Conservation (phyloP, 2,797 vertebrate genomes). For the Enteromius viviparus region DNA sequence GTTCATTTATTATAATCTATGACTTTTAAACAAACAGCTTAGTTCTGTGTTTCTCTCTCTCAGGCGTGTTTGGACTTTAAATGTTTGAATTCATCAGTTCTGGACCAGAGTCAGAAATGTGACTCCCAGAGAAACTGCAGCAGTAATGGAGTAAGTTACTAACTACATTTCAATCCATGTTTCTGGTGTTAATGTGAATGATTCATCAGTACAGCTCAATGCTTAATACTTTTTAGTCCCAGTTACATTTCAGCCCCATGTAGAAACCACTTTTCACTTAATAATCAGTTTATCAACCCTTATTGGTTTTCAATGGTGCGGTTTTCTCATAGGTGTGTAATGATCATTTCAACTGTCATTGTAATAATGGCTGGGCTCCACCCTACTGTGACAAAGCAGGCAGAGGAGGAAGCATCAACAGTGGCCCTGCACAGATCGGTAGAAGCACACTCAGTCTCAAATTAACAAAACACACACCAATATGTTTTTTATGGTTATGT, state of each 20-base stretch:
- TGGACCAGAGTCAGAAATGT: slow-evolving; percentile 78
- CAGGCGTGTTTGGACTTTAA: slow-evolving; percentile 82
- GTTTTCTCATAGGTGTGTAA: slow-evolving; percentile 61
- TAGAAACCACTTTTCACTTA: neutral
- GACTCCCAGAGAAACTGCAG: slow-evolving; percentile 77
- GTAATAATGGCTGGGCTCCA: slow-evolving; percentile 74
- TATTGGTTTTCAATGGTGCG: neutral
- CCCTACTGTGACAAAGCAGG: slow-evolving; percentile 67
- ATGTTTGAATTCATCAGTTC: slow-evolving; percentile 78
- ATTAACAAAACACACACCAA: slow-evolving; percentile 8
- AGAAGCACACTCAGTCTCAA: neutral
- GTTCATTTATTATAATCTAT: neutral
- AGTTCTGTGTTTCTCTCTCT: neutral
- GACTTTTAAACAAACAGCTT: slow-evolving; percentile 3
- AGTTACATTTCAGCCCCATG: neutral
- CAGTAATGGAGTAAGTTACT: slow-evolving; percentile 78
- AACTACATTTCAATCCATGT: neutral
- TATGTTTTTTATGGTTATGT: neutral
- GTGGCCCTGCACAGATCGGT: slow-evolving; percentile 79
- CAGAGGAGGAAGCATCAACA: slow-evolving; percentile 79
- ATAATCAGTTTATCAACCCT: neutral
- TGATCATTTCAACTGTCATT: slow-evolving; percentile 76
- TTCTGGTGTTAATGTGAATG: neutral
- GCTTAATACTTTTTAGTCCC: neutral
- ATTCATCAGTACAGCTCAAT: neutral